Evolutionary conservation across 2,888 invertebrate species (phyloP).

Genomic region (Maniola hyperantus): DNA sequence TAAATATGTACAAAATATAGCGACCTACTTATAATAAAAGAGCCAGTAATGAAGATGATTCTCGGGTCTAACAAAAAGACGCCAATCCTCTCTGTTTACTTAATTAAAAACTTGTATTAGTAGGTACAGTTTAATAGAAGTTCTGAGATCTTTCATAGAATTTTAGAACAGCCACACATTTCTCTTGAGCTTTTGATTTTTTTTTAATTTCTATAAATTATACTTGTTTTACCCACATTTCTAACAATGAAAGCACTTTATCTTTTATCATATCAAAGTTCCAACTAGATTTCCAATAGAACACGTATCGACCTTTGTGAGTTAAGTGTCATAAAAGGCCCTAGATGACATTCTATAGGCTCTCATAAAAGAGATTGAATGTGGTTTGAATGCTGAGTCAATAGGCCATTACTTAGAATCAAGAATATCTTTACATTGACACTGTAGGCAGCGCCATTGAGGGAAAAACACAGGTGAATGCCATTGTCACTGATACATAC

Average conservation of each 20-base stretch:
- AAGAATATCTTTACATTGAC: slow-evolving; percentile 29
- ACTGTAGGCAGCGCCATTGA: slow-evolving; percentile 23
- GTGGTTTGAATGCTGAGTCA: slow-evolving; percentile 17
- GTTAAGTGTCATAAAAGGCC: slow-evolving; percentile 28
- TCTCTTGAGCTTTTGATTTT: too few species aligned
- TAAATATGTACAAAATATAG: too few species aligned
- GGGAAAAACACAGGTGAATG: slow-evolving; percentile 34
- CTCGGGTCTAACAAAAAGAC: too few species aligned
- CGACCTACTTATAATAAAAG: too few species aligned
- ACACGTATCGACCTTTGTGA: slow-evolving; percentile 18
- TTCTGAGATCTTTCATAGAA: too few species aligned
- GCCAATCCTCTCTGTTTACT: too few species aligned
- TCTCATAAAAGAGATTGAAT: slow-evolving; percentile 31
- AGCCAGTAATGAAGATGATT: too few species aligned
- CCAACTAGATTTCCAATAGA: slow-evolving; percentile 27
- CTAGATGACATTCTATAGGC: slow-evolving; percentile 31
- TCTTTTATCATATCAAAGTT: slow-evolving; percentile 8
- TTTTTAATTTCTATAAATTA: too few species aligned
- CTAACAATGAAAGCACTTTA: neutral
- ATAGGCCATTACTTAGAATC: slow-evolving; percentile 35
- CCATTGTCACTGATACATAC: slow-evolving; percentile 27
- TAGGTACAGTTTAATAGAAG: too few species aligned
- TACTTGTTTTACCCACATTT: too few species aligned
- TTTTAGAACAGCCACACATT: too few species aligned
- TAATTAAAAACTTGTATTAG: too few species aligned